Base-by-base conservation (phyloP, 1,140 invertebrate genomes). In the Zophobas morio region DNA sequence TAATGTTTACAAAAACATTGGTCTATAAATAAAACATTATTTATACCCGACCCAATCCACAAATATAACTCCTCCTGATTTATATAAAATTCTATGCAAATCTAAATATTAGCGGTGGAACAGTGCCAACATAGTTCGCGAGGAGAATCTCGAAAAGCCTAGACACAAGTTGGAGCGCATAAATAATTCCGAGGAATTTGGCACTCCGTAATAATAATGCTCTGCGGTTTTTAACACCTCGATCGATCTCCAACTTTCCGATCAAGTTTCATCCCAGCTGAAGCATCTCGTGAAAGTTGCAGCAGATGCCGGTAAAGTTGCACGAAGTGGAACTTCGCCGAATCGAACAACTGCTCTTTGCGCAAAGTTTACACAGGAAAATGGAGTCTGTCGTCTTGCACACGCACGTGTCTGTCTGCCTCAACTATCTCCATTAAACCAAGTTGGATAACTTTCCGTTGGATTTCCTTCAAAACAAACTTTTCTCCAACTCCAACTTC, bases 351-450 rank as follows among this genome's bases (percentile, higher is more conserved):
- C 39, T 42, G 60, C 39, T 46, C 39, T 32, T 66, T 66, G 60
- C 8, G 20, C 20, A 66, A 66, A 66, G 8, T 66, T 66, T 66
- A 42, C 35, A 35, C 60, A 66, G 39, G 60, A 66, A 66, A 66
- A 66, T 73, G 71, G 51, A 54, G 54, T 73, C 71, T 54, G 71
- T 56, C 49, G 70, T 53, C 70, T 51, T 40, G 37, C 6, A 32
- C 20, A 54, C 70, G 46, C 20, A 36, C 53, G 33, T 46, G 40
- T 56, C 53, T 54, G 66, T 34, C 47, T 71, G 66, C 36, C 51
- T 46, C 56, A 79, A 79, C 78, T 79, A 79, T 79, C 78, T 72
- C 78, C 74, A 79, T 79, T 79, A 79, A 79, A 79, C 74, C 74
- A 75, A 73, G 42, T 74, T 78, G 73, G 77, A 74, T 74, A 78